These are phyloP conservation scores for Orthosia cruda DNA, from an alignment of 2,888 invertebrate genomes.

Conservation along the genomic window DNA sequence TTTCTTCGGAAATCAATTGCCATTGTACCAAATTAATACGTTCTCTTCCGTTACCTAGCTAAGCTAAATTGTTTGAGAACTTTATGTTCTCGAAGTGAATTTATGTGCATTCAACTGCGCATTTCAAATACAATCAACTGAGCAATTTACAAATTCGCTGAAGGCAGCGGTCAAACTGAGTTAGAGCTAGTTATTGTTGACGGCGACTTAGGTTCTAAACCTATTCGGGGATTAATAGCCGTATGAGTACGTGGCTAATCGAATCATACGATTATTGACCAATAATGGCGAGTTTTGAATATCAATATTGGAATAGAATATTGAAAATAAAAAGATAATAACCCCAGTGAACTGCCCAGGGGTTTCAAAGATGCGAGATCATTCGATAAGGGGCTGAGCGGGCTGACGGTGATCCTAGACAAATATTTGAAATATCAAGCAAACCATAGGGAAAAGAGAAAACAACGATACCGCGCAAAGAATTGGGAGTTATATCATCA, in stretches of 20 bases:
- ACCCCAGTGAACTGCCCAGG: slow-evolving; percentile 46
- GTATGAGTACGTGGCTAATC: slow-evolving; percentile 8
- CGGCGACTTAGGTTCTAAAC: not conserved
- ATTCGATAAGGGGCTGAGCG: slow-evolving; percentile 78
- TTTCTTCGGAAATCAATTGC: slow-evolving; percentile 73
- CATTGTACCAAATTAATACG: slow-evolving; percentile 53
- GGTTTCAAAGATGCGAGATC: slow-evolving; percentile 69
- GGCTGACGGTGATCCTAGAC: slow-evolving; percentile 80
- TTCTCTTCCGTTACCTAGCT: slow-evolving; percentile 15
- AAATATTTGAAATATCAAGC: slow-evolving; percentile 83
- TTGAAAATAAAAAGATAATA: slow-evolving; percentile 51
- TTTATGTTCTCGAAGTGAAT: slow-evolving; percentile 32
- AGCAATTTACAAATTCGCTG: slow-evolving; percentile 20
- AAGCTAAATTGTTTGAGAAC: slow-evolving; percentile 42
- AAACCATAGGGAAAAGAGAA: slow-evolving; percentile 76
- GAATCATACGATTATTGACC: slow-evolving; percentile 26
- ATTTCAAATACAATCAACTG: slow-evolving; percentile 3
- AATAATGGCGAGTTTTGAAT: slow-evolving; percentile 14
- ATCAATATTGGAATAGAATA: slow-evolving; percentile 31
- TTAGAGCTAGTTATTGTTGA: not conserved
- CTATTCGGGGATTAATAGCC: slow-evolving; percentile 2
- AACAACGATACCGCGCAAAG: slow-evolving; percentile 64
- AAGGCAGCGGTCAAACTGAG: slow-evolving; percentile 25
- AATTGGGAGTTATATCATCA: slow-evolving; percentile 29
- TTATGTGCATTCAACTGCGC: slow-evolving; percentile 34